phyloP scores from a whole-genome alignment of 2,113 vertebrate genomes.

The Choloepus hoffmanni region DNA sequence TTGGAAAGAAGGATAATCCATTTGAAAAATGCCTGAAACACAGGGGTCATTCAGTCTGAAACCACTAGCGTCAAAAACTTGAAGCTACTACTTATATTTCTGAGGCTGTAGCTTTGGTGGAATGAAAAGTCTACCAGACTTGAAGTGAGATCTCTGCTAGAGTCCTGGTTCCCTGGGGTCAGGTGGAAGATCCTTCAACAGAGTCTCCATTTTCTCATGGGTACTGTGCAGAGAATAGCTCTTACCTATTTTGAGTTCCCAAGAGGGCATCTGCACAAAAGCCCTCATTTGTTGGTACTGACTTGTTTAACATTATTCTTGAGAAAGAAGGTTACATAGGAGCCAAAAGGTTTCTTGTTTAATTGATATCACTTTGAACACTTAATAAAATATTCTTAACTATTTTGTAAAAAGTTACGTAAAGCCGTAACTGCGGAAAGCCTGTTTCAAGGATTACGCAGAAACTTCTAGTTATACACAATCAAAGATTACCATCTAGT shows the following conservation, averaged over 20 bases:
- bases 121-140: neutral
- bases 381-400: conserved; percentile 6
- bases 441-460: neutral
- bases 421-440: conserved; percentile 36
- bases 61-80: neutral
- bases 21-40: neutral
- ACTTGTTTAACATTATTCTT: conserved; percentile 28
- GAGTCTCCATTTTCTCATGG: neutral
- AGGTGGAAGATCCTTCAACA: neutral
- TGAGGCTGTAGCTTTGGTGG: neutral
- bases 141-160: neutral
- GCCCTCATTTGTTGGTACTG: neutral
- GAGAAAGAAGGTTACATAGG: neutral
- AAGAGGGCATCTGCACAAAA: neutral
- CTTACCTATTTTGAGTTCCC: neutral
- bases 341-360: neutral
- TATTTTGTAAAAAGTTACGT: conserved; percentile 35
- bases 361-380: conserved; percentile 24
- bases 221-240: neutral
- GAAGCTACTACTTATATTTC: conserved; percentile 4
- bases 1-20: neutral
- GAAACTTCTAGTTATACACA: neutral
- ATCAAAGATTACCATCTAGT: conserved; percentile 72
- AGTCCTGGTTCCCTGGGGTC: neutral
- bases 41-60: neutral